Evolutionary conservation across 1,140 invertebrate genomes (phyloP).

Genomic region (Drosophila sturtevanti): DNA sequence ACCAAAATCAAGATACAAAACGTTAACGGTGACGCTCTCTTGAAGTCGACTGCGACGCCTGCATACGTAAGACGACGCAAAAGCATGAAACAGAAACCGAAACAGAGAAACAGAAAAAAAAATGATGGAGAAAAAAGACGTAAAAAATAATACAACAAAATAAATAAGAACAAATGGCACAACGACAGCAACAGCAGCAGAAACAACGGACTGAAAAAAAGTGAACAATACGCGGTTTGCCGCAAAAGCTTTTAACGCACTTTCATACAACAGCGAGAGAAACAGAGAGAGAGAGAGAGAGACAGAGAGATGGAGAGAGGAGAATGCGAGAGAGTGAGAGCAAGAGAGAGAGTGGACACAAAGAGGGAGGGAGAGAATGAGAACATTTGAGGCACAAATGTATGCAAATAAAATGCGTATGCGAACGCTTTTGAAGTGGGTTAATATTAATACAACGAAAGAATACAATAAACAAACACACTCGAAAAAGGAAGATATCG

Average conservation of each 20-base stretch:
- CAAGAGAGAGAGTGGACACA: too few species aligned
- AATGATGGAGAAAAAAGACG: conserved; percentile 22
- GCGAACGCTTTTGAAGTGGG: conserved; percentile 70
- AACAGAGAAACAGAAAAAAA: conserved; percentile 18
- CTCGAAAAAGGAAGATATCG: conserved; percentile 63
- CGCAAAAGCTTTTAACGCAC: conserved; percentile 65
- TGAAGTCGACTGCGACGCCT: conserved; percentile 31
- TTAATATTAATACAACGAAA: conserved; percentile 77
- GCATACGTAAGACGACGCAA: conserved; percentile 47
- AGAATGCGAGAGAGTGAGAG: conserved; percentile 8
- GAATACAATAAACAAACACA: conserved; percentile 44
- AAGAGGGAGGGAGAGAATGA: conserved; percentile 16
- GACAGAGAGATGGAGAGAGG: neutral
- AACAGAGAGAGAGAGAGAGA: conserved; percentile 8
- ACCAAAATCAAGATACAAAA: conserved; percentile 80
- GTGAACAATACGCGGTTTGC: conserved; percentile 38
- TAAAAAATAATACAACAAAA: conserved; percentile 56
- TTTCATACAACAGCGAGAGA: conserved; percentile 13
- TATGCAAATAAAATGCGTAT: conserved; percentile 81
- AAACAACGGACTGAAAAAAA: conserved; percentile 45
- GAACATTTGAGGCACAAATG: conserved; percentile 49
- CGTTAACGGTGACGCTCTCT: conserved; percentile 36
- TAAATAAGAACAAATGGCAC: conserved; percentile 71
- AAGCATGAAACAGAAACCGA: conserved; percentile 16
- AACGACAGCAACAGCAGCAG: conserved; percentile 43